Conservation (phyloP, 2,797 vertebrate species). For the Lutjanus campechanus region DNA sequence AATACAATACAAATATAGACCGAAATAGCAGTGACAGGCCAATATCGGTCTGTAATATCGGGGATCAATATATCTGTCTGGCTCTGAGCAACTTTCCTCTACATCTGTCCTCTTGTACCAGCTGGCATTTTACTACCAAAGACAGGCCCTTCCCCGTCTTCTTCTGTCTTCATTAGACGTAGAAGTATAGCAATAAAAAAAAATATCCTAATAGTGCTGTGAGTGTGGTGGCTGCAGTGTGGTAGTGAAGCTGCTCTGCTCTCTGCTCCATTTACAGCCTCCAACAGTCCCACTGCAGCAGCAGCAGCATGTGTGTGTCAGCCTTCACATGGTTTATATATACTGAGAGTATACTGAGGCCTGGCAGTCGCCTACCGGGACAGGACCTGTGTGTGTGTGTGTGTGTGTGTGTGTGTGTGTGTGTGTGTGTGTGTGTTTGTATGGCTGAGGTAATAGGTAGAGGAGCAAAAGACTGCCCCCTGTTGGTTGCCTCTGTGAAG, state of each 20-base stretch:
- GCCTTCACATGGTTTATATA: conserved; percentile 21
- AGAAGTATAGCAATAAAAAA: not conserved
- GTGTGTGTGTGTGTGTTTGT: conserved; percentile 13
- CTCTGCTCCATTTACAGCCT: not conserved
- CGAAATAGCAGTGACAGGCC: no score
- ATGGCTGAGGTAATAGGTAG: conserved; percentile 36
- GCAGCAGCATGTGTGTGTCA: conserved; percentile 10
- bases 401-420: not conserved
- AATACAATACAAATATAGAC: no score
- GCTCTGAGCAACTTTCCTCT: not conserved
- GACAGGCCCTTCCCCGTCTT: not conserved
- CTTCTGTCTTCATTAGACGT: not conserved
- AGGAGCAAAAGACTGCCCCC: conserved; percentile 82
- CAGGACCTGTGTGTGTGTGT: not conserved
- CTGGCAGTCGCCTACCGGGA: conserved; percentile 12
- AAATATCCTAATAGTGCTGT: not conserved
- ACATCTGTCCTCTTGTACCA: not conserved
- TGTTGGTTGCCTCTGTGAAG: conserved; percentile 66
- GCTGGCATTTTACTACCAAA: conserved; percentile 4
- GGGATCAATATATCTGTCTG: no score
- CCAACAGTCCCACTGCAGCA: conserved; percentile 9
- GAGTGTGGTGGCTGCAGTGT: not conserved
- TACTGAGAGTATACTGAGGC: conserved; percentile 17
- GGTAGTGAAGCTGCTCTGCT: not conserved
- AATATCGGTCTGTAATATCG: no score